Evolutionary conservation across 2,113 vertebrate genomes (phyloP).

Genomic region (Sebastes schlegelii): DNA sequence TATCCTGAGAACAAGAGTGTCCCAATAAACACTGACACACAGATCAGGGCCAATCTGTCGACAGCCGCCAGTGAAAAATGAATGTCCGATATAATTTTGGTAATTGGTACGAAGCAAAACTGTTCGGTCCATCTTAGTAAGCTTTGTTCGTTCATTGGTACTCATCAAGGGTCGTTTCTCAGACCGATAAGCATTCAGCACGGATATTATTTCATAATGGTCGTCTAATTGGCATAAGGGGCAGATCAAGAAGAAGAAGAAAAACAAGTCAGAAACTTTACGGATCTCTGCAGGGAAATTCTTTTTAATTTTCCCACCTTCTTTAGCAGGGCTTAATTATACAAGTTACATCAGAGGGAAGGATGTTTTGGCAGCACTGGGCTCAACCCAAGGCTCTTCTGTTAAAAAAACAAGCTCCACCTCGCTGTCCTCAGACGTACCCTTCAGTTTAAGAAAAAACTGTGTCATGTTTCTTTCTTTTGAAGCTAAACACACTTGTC

Average conservation of each 20-base stretch:
- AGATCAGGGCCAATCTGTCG: neutral
- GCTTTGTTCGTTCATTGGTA: neutral
- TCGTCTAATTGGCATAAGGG: neutral
- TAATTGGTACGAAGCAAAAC: neutral
- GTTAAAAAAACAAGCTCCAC: neutral
- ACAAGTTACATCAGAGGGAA: neutral
- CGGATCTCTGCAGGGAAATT: neutral
- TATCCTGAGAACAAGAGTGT: slow-evolving; percentile 7
- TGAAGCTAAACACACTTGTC: neutral
- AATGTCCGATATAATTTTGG: neutral
- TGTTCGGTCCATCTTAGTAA: neutral
- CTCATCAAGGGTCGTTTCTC: neutral
- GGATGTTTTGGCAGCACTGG: neutral
- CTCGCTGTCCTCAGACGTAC: neutral
- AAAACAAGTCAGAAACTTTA: neutral
- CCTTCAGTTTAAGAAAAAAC: neutral
- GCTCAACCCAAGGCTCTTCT: neutral
- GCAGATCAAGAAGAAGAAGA: neutral
- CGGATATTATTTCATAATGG: neutral
- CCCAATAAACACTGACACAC: neutral
- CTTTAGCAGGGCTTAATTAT: neutral
- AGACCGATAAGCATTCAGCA: neutral
- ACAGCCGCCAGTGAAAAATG: neutral
- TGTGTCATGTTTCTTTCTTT: neutral
- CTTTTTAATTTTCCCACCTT: neutral